Base-by-base conservation (phyloP, 2,888 invertebrate genomes). In the Prenolepis imparis region DNA sequence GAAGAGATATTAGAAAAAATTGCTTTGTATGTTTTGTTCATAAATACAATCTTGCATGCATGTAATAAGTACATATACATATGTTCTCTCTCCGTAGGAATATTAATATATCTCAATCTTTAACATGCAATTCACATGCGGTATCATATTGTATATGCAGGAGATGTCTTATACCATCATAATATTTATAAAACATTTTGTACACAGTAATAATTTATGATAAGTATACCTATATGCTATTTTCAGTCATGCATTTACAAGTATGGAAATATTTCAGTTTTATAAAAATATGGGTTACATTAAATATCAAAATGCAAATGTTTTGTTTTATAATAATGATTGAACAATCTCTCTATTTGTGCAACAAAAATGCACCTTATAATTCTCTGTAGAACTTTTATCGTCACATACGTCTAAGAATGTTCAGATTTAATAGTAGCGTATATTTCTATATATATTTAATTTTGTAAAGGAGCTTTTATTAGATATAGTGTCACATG, bases 401-500 rank as follows among this genome's bases (percentile, higher is more conserved):
- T 36, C 32, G 24, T 11, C 9, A 15, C 24, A 32, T 15, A 18
- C 9, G 1, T 63, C 11, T 18, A 36, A 68, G 32, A 68, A 59
- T 57, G 21, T 78, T 18, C 1, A 6, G 21, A 52, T 70, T 70
- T 11, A 12, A 57, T 21, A 59, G n/a, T 78, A 57, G 57, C 18
- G 6, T 59, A 44, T 41, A 78, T n/a, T 70, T 78, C 52, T 52
- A 2, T n/a, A 52, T n/a, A 57, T 57, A n/a, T n/a, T n/a, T n/a
- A 70, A 59, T 12, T 18, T 32, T 15, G n/a, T 28, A 36, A 55
- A 44, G 32, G 32, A 59, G 18, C 18, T 72, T 61, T 24, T 24
- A 44, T 64, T 86, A 83, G 84, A 74, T 44, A 70, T 88, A 87
- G 75, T 83, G 72, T 59, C 9, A 52, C 3, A 77, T 80, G 78